Conservation (phyloP, 2,113 vertebrate genomes). For the Zeus faber region DNA sequence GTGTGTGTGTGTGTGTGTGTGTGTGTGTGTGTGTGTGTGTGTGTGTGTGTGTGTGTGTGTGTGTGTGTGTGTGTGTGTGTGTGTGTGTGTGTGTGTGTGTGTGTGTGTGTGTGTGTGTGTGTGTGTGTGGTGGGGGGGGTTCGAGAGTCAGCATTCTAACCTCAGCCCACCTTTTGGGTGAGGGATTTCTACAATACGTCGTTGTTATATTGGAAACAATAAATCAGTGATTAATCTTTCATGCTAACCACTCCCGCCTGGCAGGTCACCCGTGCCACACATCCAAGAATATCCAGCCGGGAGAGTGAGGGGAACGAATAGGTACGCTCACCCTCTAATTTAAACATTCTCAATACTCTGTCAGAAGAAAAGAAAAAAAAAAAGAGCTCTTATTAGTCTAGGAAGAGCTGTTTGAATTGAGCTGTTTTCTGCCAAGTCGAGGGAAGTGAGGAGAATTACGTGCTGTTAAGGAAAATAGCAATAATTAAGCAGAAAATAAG, state of each 20-base stretch:
- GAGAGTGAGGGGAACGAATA: constrained; percentile 46
- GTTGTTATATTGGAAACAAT: constrained; percentile 60
- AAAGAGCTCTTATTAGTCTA: constrained; percentile 47
- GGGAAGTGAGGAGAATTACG: constrained; percentile 62
- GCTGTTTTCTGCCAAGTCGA: constrained; percentile 52
- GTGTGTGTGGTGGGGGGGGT: no score
- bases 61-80: no score
- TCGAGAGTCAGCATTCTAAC: background rate
- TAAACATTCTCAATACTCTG: constrained; percentile 50
- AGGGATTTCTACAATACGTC: constrained; percentile 38
- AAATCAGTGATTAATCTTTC: constrained; percentile 63
- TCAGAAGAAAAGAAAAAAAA: constrained; percentile 34
- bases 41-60: no score
- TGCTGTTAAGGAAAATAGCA: constrained; percentile 67
- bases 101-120: no score
- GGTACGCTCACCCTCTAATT: constrained; percentile 60
- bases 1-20: no score
- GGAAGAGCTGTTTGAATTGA: constrained; percentile 57
- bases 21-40: no score
- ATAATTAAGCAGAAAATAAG: constrained; percentile 65
- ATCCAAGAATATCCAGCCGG: constrained; percentile 64
- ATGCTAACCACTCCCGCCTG: constrained; percentile 39
- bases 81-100: no score
- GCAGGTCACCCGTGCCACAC: constrained; percentile 44
- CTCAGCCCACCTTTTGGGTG: constrained; percentile 27